Base-by-base conservation (phyloP, 2,888 invertebrate species). In the Andrena bucephala region DNA sequence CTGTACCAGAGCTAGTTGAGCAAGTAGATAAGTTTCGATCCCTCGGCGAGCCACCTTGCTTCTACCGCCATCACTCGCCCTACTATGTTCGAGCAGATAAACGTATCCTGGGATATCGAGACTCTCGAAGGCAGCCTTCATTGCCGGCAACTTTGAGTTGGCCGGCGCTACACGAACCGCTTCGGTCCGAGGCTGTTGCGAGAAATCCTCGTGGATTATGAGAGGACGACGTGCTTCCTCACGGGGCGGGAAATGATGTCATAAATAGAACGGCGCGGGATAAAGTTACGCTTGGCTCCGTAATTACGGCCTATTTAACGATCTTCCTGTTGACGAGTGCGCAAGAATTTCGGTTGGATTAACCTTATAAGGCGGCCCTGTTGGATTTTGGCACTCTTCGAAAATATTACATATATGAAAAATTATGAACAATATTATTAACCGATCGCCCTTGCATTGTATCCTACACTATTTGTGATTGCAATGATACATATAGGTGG, bases 1-100 rank as follows among this genome's bases (percentile, higher is more conserved):
- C 84, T 89, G 89, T 90, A 91, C 90, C 89, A 88, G 89, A 90
- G 91, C 91, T 91, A 92, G 93, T 93, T 93, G 92, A 90, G 90
- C 92, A 92, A 93, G 93, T 92, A 92, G 93, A 93, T 93, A 93
- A 93, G 93, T 93, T 93, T 93, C 92, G 93, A 93, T 93, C 93
- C 92, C 92, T 91, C 82, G 89, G 89, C 91, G 91, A 92, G 89
- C 90, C 89, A 90, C 89, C 91, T 89, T 86, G 89, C 88, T 78
- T 87, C 89, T 88, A 83, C 90, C 88, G 79, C 87, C 90, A 88
- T 88, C 91, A 84, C 86, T 91, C 89, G 88, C 85, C 87, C 86
- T 77, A 67, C 84, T 63, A 77, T 86, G 84, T 85, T 82, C 87
- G 83, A 78, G 85, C 83, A 91, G 92, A 92, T 92, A 92, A 87